Percentiles rank a stretch among this genome's conserved stretches.
Evolutionary conservation across 2,888 invertebrate species (phyloP).

Genomic region (Stenurella melanura): DNA sequence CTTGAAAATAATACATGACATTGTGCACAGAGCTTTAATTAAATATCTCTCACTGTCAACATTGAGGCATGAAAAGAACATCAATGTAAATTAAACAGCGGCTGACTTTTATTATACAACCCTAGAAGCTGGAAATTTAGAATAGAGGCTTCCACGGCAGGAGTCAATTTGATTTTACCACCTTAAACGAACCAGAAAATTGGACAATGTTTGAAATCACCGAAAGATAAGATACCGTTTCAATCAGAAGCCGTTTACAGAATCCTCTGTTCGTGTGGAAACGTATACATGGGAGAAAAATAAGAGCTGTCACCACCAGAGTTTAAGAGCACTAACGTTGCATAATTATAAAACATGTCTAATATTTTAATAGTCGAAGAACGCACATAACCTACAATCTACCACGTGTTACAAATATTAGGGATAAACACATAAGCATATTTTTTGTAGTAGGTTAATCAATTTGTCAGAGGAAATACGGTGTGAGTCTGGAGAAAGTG

Average conservation of each 20-base stretch:
- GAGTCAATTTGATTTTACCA: constrained; percentile 7
- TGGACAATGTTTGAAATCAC: constrained; percentile 5
- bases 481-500: no score
- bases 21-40: background rate
- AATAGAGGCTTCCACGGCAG: background rate
- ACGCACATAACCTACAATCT: background rate
- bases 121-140: background rate
- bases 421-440: background rate
- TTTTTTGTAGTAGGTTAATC: background rate
- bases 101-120: background rate
- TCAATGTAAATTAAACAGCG: background rate
- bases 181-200: constrained; percentile 7
- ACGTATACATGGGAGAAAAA: background rate
- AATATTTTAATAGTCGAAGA: background rate
- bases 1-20: background rate
- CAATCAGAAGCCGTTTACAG: background rate
- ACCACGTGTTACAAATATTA: no score
- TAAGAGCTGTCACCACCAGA: background rate
- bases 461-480: no score
- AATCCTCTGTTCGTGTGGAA: background rate
- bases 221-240: constrained; percentile 4
- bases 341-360: no score
- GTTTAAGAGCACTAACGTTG: background rate
- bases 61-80: background rate
- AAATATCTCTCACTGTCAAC: background rate